Conservation (phyloP, 53 echinoderm and acorn worm genomes). For the Hippasteria phrygiana region DNA sequence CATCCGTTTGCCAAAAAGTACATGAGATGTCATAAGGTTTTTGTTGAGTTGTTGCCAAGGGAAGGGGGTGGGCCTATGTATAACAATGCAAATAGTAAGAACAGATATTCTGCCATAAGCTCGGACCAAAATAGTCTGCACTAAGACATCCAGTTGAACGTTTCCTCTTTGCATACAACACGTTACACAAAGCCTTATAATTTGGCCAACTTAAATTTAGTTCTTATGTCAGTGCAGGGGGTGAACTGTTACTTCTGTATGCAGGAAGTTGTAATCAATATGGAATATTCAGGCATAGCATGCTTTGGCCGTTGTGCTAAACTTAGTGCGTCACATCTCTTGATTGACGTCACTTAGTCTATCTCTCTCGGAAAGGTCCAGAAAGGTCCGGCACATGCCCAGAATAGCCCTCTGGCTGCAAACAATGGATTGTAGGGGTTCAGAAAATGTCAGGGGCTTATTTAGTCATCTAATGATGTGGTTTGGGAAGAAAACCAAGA, state of each 20-base stretch:
- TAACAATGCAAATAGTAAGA: too few species aligned
- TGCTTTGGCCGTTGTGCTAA: neutral
- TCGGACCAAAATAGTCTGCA: neutral
- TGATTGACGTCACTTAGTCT: neutral
- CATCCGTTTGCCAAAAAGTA: too few species aligned
- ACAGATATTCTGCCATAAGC: too few species aligned
- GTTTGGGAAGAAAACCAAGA: neutral
- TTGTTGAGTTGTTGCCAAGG: too few species aligned
- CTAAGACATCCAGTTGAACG: neutral
- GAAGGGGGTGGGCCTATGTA: too few species aligned
- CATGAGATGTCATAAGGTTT: too few species aligned
- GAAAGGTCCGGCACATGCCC: neutral
- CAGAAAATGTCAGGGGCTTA: neutral
- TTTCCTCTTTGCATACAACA: neutral
- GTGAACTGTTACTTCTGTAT: neutral
- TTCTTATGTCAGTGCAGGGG: neutral
- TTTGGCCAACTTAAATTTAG: neutral
- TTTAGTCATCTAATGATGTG: neutral
- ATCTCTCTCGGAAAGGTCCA: neutral
- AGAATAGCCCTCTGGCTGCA: neutral
- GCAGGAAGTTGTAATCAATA: conserved; percentile 7
- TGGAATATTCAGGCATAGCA: neutral
- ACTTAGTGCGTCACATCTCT: neutral
- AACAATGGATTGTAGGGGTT: neutral
- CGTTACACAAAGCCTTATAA: neutral